Evolutionary conservation across 2,113 vertebrate genomes (phyloP).

Genomic region (Oceanodroma tethys): DNA sequence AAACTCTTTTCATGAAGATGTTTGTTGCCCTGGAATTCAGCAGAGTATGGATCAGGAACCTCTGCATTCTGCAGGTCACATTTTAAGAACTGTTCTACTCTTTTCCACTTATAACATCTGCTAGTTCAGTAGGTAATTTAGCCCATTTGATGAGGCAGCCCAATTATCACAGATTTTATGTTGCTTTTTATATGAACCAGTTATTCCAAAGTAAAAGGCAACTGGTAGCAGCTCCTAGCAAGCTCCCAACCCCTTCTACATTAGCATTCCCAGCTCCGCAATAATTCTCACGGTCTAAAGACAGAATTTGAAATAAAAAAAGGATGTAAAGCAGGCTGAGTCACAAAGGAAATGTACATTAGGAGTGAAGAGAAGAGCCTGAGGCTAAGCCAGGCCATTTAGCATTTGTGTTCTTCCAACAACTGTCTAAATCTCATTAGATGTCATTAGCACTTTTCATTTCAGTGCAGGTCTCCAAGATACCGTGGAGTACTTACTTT

Average conservation of each 20-base stretch:
- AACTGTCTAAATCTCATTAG: neutral
- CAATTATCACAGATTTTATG: neutral
- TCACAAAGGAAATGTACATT: neutral
- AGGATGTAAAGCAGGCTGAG: constrained; percentile 31
- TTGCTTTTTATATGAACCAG: neutral
- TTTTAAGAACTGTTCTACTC: neutral
- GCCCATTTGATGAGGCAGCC: neutral
- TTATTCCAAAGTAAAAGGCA: neutral
- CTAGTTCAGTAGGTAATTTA: neutral
- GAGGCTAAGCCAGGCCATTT: neutral
- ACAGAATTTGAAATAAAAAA: neutral
- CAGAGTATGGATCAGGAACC: neutral
- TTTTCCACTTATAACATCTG: neutral
- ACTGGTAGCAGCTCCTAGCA: neutral
- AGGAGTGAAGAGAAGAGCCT: neutral
- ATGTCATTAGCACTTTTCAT: neutral
- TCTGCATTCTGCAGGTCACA: neutral
- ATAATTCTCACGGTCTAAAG: neutral
- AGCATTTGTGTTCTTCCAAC: neutral
- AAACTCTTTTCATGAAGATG: neutral
- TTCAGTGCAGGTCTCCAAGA: neutral
- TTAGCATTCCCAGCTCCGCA: neutral
- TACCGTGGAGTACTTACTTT: neutral
- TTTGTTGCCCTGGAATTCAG: neutral
- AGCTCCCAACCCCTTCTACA: neutral